Conservation (phyloP, 2,888 invertebrate genomes). For the Hetaerina titia region DNA sequence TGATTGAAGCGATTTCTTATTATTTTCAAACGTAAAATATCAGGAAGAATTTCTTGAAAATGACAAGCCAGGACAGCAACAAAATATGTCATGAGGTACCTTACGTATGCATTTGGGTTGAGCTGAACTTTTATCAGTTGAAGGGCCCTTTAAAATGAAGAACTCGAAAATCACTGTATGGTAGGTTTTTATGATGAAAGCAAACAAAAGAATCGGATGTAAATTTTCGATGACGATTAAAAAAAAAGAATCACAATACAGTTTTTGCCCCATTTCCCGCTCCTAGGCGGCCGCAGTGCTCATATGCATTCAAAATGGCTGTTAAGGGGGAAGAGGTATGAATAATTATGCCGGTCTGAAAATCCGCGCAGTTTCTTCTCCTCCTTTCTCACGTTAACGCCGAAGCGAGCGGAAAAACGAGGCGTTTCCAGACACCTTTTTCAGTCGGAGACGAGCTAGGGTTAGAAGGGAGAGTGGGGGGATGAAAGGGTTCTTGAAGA, state of each 20-base stretch:
- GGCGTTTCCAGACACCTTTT: background rate
- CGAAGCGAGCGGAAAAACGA: background rate
- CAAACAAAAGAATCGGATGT: too few relatives aligned
- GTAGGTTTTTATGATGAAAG: too few relatives aligned
- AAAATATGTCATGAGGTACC: too few relatives aligned
- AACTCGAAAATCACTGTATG: too few relatives aligned
- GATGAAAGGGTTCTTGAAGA: background rate
- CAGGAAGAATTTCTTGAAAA: too few relatives aligned
- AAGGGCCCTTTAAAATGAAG: too few relatives aligned
- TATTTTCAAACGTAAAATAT: too few relatives aligned
- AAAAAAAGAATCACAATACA: background rate
- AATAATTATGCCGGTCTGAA: background rate
- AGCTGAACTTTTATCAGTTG: too few relatives aligned
- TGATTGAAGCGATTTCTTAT: too few relatives aligned
- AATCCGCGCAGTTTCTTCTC: background rate
- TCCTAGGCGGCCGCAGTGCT: background rate
- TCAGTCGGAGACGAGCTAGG: background rate
- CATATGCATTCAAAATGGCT: slow-evolving; percentile 18
- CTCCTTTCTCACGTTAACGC: background rate
- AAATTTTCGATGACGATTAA: too few relatives aligned
- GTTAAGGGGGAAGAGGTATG: background rate
- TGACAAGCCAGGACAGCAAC: too few relatives aligned
- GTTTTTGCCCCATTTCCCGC: background rate
- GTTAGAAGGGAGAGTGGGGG: background rate
- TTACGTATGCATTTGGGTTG: too few relatives aligned